These are phyloP conservation scores for Poeciliopsis occidentalis DNA, from an alignment of 2,113 vertebrate species.

Conservation along the genomic window DNA sequence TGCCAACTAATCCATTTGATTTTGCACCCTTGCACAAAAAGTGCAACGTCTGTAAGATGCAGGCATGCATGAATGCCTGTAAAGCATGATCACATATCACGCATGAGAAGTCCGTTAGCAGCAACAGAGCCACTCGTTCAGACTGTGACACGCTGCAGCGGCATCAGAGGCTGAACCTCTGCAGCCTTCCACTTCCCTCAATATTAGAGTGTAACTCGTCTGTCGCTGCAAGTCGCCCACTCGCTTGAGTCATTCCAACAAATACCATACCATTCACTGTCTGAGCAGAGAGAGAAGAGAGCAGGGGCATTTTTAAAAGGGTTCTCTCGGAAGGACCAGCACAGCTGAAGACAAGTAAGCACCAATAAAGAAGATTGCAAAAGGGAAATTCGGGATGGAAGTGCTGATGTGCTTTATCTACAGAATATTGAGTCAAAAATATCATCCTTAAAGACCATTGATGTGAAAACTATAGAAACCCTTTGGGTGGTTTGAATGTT, in stretches of 20 bases:
- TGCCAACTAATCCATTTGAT: constrained; percentile 22
- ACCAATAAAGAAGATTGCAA: neutral
- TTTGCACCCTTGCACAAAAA: constrained; percentile 33
- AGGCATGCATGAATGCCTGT: constrained; percentile 10
- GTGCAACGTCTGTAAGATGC: constrained; percentile 12
- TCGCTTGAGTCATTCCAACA: constrained; percentile 51
- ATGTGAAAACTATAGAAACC: no score
- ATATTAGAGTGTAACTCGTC: constrained; percentile 57
- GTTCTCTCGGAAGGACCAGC: constrained; percentile 16
- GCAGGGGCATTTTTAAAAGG: constrained; percentile 24
- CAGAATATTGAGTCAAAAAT: constrained; percentile 35
- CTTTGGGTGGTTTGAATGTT: no score
- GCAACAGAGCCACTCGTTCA: constrained; percentile 2
- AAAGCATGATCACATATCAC: constrained; percentile 16
- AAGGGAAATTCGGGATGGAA: constrained; percentile 15
- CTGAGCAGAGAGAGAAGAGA: constrained; percentile 28
- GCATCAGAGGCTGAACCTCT: constrained; percentile 31
- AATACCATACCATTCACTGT: constrained; percentile 52
- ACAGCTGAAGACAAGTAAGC: constrained; percentile 20
- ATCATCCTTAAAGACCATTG: constrained; percentile 13
- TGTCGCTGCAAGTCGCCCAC: constrained; percentile 49
- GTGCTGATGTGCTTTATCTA: constrained; percentile 34
- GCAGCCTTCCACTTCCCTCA: constrained; percentile 38
- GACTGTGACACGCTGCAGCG: constrained; percentile 9
- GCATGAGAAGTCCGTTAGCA: constrained; percentile 15